phyloP scores from a whole-genome alignment of 2,888 invertebrate genomes.

The Drosophila neotestacea region DNA sequence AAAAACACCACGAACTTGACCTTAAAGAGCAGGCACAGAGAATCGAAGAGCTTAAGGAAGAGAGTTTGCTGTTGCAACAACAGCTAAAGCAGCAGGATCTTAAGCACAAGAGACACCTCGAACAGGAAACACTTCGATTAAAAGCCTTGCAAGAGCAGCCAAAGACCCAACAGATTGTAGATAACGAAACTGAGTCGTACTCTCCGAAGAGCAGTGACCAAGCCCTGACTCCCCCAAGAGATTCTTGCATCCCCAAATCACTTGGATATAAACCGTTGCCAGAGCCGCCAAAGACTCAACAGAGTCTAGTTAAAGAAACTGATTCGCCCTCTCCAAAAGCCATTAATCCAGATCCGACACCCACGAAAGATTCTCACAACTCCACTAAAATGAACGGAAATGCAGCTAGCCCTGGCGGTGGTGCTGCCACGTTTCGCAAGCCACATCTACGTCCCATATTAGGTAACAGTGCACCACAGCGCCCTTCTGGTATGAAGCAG shows the following conservation, averaged over 20 bases:
- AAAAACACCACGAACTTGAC: conserved; percentile 29
- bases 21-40: conserved; percentile 13
- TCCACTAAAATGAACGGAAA: conserved; percentile 44
- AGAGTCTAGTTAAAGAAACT: not conserved
- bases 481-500: conserved; percentile 3
- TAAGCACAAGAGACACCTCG: conserved; percentile 24
- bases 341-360: conserved; percentile 16
- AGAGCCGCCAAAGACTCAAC: not conserved
- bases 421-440: conserved; percentile 35
- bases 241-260: not conserved
- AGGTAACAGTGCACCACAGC: conserved; percentile 60
- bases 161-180: too few relatives aligned
- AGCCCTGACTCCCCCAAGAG: too few relatives aligned
- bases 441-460: conserved; percentile 61
- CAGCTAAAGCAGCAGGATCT: conserved; percentile 3
- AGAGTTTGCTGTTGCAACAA: conserved; percentile 11
- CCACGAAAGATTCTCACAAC: not conserved
- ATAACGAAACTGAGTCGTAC: not conserved
- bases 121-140: not conserved
- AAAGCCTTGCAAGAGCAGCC: not conserved
- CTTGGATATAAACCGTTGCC: not conserved
- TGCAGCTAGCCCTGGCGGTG: conserved; percentile 53
- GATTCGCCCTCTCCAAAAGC: not conserved
- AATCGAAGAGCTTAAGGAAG: conserved; percentile 12
- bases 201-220: too few relatives aligned